Evolutionary conservation across 2,113 vertebrate species (phyloP), one percentile per base, ranked within the genome.

Genomic region (Pangasianodon gigas): DNA sequence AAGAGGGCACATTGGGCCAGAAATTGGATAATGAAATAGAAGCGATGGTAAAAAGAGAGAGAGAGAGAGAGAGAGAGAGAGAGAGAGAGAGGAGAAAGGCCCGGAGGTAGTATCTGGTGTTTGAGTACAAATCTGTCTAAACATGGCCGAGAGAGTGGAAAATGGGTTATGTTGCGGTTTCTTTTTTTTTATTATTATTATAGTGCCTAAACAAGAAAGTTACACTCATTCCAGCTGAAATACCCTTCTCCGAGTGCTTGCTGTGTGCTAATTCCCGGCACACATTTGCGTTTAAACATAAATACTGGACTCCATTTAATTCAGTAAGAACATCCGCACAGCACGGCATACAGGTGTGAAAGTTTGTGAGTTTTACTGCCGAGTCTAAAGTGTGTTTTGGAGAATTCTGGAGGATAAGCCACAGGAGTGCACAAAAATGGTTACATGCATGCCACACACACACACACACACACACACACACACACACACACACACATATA

Each of bases 371-470:
- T 84, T 69, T n/a, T 74, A 46, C 65, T 85, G 54, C 80, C 24
- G 24, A 75, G 81, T 41, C 54, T 13, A 62, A 52, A 77, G 56
- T 82, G 80, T 83, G 71, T 79, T 58, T 86, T 88, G 46, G 52
- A 75, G 44, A 67, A 77, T 75, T 75, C 85, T 74, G 44, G 19
- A 77, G 87, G 80, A 85, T 83, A 91, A 90, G 89, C 89, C 93
- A 94, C 89, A 92, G 87, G 32, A 90, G 89, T 90, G 90, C 87
- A 89, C 91, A 92, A 87, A 93, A 88, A 87, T 92, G 84, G 44
- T 82, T 85, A 79, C 52, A 74, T 56, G 65, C 52, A 83, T 67
- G 65, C 65, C 79, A 83, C 29, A 86, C 37, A 90, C 44, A 75
- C 51, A 74, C 32, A 75, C 52, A 87, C 69, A 87, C 65, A 86